Conservation (phyloP, 2,888 invertebrate species). For the Atrina japonica region DNA sequence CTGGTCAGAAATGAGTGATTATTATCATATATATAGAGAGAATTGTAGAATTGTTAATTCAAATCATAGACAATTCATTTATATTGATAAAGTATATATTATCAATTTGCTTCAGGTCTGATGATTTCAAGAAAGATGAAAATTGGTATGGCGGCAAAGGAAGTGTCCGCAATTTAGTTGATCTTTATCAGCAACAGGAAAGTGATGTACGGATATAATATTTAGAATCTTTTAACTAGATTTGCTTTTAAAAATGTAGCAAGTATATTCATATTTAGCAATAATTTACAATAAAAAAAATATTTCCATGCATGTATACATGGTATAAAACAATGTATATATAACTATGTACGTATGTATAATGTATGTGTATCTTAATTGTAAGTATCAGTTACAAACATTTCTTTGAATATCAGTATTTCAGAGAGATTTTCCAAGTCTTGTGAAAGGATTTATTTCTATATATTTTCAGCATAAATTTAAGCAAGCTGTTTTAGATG, state of each 20-base stretch:
- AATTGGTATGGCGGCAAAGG: slow-evolving; percentile 60
- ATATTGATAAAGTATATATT: too few species aligned
- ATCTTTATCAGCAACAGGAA: slow-evolving; percentile 57
- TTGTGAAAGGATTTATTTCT: not conserved
- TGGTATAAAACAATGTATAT: not conserved
- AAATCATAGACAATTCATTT: too few species aligned
- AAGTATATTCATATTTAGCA: not conserved
- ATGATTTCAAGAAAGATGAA: slow-evolving; percentile 15
- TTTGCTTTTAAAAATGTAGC: not conserved
- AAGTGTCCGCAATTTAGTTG: slow-evolving; percentile 63
- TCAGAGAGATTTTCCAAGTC: too few species aligned
- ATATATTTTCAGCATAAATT: slow-evolving; percentile 22
- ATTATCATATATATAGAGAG: too few species aligned
- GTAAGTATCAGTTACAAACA: too few species aligned
- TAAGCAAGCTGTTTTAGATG: slow-evolving; percentile 30
- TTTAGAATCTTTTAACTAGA: not conserved
- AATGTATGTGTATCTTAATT: too few species aligned
- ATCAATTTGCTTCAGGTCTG: slow-evolving; percentile 5
- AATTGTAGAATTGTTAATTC: too few species aligned
- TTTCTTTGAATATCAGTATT: too few species aligned
- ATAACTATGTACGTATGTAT: not conserved
- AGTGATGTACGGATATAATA: slow-evolving; percentile 49
- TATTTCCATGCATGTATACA: not conserved
- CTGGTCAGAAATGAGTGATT: too few species aligned
- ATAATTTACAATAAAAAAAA: too few species aligned